Base-by-base conservation (phyloP, 2,888 invertebrate genomes). In the Drosophila barbarae region DNA sequence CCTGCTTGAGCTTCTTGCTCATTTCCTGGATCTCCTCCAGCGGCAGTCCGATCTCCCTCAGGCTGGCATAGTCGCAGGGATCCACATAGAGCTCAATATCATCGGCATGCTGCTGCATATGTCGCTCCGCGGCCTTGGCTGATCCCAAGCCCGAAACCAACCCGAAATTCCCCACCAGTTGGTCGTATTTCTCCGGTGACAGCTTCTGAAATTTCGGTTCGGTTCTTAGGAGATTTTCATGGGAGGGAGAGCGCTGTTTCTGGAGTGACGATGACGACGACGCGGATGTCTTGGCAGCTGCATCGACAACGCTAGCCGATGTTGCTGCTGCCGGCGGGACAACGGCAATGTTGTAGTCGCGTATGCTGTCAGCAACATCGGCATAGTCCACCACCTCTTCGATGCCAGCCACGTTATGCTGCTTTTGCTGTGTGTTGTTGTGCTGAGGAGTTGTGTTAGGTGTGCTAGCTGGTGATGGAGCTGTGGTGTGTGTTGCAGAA, bases 1-100 rank as follows among this genome's bases (percentile, higher is more conserved):
- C 94, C 86, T 95, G 95, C 51, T 89, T 87, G 38, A 93, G 88
- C 76, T 91, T 91, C 73, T 91, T 90, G 75, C 92, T 90, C 69
- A 93, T 91, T 77, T 92, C 92, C 47, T 91, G 90, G 58, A 91
- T 87, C 81, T 91, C 91, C 55, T 91, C 90, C 36, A 90, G 77
- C 1, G 91, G 91, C 47, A 91, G 71, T 1, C 91, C 91, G 18
- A 91, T 88, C 69, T 90, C 90, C 23, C 88, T 81, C 39, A 90
- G 66, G 32, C 87, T 86, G 18, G 85, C 85, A 73, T 88, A 87
- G 52, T 88, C 87, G 57, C 87, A 87, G 12, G 88, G 88, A 76
- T 88, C 88, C 59, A 87, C 87, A 58, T 88, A 88, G 39, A 88
- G 71, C 52, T 89, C 89, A 47, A 88, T 88, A 34, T 88, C 89